phyloP scores from a whole-genome alignment of 1,140 invertebrate genomes.

The Orchestia grillus region DNA sequence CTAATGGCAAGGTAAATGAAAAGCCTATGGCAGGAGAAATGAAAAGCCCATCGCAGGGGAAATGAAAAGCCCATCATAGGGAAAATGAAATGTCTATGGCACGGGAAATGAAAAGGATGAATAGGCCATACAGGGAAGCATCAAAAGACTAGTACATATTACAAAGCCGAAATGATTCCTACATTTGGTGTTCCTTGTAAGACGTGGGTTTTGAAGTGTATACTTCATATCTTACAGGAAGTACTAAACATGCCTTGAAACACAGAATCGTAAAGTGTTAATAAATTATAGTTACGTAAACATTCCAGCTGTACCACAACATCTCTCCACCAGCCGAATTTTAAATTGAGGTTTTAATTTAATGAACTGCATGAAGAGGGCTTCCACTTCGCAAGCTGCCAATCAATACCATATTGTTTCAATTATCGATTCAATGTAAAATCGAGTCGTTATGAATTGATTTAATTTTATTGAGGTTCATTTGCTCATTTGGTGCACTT shows the following conservation, averaged over 20 bases:
- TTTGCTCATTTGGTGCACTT: too few species aligned
- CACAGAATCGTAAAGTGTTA: neutral
- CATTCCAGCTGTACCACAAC: neutral
- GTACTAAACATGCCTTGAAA: neutral
- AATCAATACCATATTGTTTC: too few species aligned
- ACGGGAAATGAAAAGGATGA: neutral
- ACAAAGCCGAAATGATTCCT: neutral
- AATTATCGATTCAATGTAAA: too few species aligned
- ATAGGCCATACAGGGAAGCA: neutral
- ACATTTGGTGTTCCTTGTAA: neutral
- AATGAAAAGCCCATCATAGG: neutral
- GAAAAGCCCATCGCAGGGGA: too few species aligned
- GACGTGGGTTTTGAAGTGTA: neutral
- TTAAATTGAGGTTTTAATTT: too few species aligned
- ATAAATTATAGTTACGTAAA: neutral
- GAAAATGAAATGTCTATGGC: neutral
- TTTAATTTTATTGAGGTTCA: too few species aligned
- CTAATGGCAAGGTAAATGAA: too few species aligned
- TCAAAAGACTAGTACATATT: neutral
- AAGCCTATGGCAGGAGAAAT: neutral
- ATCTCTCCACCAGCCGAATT: neutral
- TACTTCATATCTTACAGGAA: neutral
- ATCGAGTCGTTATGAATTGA: too few species aligned
- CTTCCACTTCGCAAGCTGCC: too few species aligned
- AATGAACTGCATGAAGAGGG: too few species aligned